phyloP scores from a whole-genome alignment of 2,113 vertebrate species.

The Melanotaenia duboulayi region DNA sequence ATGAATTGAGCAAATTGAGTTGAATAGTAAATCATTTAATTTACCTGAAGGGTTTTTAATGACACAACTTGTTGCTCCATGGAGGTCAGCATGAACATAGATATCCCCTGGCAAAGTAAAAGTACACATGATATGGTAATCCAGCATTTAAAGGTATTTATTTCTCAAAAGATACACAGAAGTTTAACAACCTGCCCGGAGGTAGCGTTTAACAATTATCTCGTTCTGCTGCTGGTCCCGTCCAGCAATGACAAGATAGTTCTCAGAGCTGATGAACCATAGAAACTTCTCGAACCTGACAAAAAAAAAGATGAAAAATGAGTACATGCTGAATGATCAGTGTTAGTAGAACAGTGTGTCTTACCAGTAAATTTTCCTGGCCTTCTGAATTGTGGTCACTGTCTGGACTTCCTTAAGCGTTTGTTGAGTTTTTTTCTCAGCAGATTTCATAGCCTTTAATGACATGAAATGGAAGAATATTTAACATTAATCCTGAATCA shows the following conservation, averaged over 20 bases:
- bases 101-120: conserved; percentile 86
- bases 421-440: conserved; percentile 98
- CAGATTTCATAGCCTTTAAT: conserved; percentile 94
- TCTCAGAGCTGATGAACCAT: conserved; percentile 99
- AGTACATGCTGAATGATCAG: not conserved
- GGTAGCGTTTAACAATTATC: conserved; percentile 96
- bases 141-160: not conserved
- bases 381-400: conserved; percentile 96
- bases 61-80: conserved; percentile 96
- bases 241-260: conserved; percentile 95
- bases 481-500: not conserved
- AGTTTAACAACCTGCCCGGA: conserved; percentile 84
- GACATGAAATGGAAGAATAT: not conserved
- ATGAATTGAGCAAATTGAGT: not conserved
- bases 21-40: not conserved
- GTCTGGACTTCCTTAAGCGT: conserved; percentile 97
- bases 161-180: not conserved
- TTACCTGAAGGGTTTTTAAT: conserved; percentile 96
- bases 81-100: conserved; percentile 96
- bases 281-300: conserved; percentile 99
- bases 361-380: conserved; percentile 98
- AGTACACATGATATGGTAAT: not conserved
- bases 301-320: not conserved
- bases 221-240: conserved; percentile 99
- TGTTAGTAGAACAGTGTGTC: conserved; percentile 17